These are phyloP conservation scores for Pycnomerus fuliginosus DNA, from an alignment of 2,888 invertebrate genomes.

Conservation along the genomic window DNA sequence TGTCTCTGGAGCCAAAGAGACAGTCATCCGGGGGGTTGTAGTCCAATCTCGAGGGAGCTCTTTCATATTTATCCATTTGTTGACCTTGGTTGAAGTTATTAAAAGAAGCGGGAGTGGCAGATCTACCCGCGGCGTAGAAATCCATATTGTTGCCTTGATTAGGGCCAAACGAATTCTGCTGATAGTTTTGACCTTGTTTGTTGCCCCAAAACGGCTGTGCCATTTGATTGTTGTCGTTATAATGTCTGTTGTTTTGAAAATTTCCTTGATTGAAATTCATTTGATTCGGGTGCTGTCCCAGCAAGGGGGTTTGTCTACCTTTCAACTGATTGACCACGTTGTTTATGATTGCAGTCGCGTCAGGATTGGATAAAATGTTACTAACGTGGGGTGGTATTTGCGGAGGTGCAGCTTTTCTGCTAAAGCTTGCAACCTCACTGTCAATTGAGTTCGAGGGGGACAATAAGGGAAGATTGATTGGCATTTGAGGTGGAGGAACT, in stretches of 20 bases:
- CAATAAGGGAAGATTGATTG: constrained; percentile 6
- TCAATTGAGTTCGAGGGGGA: constrained; percentile 13
- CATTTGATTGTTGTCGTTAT: background rate
- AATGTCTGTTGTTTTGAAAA: too few relatives aligned
- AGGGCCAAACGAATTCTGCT: background rate
- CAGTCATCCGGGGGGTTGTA: background rate
- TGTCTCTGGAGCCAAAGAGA: background rate
- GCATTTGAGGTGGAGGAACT: constrained; percentile 12
- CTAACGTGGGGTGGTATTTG: constrained; percentile 7
- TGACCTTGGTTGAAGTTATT: too few relatives aligned
- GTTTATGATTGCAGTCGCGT: constrained; percentile 26
- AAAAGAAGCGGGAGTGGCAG: too few relatives aligned
- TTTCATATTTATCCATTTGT: background rate
- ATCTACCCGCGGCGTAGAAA: background rate
- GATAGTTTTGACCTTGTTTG: background rate
- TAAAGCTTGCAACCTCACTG: constrained; percentile 9
- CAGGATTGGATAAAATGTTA: constrained; percentile 25
- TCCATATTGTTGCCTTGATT: background rate
- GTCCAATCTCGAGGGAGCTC: background rate
- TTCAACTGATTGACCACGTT: constrained; percentile 29
- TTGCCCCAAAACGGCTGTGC: background rate
- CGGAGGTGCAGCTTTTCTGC: constrained; percentile 10
- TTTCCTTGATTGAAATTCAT: too few relatives aligned
- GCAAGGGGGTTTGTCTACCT: background rate
- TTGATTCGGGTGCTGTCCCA: background rate